Evolutionary conservation across 1,140 invertebrate genomes (phyloP), one percentile per base, ranked within the genome.

Genomic region (Tetramorium parvispinum): DNA sequence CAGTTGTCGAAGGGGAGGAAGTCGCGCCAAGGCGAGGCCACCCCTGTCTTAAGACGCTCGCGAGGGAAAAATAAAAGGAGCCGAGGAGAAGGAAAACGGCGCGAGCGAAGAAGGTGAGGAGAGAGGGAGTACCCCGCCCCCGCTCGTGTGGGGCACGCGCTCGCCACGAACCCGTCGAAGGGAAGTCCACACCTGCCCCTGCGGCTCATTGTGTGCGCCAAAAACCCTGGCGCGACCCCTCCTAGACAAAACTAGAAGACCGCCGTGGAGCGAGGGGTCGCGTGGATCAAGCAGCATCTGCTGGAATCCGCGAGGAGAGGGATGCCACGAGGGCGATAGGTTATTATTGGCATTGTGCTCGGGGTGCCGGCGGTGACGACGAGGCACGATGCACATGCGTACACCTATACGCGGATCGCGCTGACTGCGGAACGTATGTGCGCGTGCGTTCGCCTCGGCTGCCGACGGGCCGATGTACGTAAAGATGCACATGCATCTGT

Each of bases 101-200:
- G 77, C 55, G 21, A 43, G 57, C 49, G 57, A 85, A 77, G 73
- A 70, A 75, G 59, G 65, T 27, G 57, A 68, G 53, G 85, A 85
- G 85, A 85, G 79, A 63, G 76, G 68, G 61, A 70, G 86, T 77
- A 91, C 92, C 90, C 94, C 95, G 94, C 95, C 95, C 91, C 93
- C 94, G 94, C 95, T 95, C 94, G 95, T 95, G 95, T 95, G 94
- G 92, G 95, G 94, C 95, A 95, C 95, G 95, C 95, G 95, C 92
- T 93, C 87, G 89, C 88, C 92, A 91, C 91, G 88, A 65, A 87
- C 85, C 51, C 55, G 65, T 55, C 32, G 40, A 57, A 85, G 86
- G 91, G 91, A 88, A 89, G 87, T 77, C 88, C 94, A 95, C 94
- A 95, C 94, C 94, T 95, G 94, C 94, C 94, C 85, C 88, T 92